These are phyloP conservation scores for Morphnarchus princeps DNA, from an alignment of 2,113 vertebrate species.

Conservation along the genomic window DNA sequence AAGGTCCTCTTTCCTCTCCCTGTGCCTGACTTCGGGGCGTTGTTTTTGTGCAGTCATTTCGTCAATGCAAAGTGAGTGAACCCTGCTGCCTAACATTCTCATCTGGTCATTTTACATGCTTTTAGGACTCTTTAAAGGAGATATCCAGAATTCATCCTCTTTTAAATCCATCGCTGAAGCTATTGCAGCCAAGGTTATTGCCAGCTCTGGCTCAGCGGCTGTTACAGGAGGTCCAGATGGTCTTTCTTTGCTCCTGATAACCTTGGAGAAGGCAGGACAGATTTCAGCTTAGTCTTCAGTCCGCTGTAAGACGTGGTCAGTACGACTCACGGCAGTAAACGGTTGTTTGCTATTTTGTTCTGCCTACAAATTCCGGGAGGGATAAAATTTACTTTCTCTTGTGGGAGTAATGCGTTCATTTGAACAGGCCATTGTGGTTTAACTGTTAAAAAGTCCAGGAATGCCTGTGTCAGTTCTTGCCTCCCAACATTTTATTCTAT, in stretches of 20 bases:
- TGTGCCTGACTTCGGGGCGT: not conserved
- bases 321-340: not conserved
- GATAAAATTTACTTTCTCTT: conserved; percentile 28
- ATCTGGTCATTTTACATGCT: not conserved
- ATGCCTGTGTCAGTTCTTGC: conserved; percentile 43
- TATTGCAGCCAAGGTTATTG: not conserved
- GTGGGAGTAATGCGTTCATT: not conserved
- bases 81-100: not conserved
- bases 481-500: conserved; percentile 49
- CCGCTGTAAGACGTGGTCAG: not conserved
- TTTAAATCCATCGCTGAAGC: not conserved
- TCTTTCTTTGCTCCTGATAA: conserved; percentile 15
- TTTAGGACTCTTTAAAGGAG: not conserved
- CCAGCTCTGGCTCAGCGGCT: not conserved
- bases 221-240: not conserved
- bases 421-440: conserved; percentile 27
- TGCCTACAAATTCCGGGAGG: not conserved
- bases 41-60: not conserved
- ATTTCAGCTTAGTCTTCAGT: not conserved
- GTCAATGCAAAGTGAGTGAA: not conserved
- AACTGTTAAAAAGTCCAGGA: conserved; percentile 17
- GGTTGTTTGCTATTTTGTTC: not conserved
- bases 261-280: not conserved
- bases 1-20: not conserved
- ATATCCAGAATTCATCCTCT: not conserved